These are phyloP conservation scores for Hyalella azteca DNA, from an alignment of 2,888 invertebrate species.

Conservation along the genomic window DNA sequence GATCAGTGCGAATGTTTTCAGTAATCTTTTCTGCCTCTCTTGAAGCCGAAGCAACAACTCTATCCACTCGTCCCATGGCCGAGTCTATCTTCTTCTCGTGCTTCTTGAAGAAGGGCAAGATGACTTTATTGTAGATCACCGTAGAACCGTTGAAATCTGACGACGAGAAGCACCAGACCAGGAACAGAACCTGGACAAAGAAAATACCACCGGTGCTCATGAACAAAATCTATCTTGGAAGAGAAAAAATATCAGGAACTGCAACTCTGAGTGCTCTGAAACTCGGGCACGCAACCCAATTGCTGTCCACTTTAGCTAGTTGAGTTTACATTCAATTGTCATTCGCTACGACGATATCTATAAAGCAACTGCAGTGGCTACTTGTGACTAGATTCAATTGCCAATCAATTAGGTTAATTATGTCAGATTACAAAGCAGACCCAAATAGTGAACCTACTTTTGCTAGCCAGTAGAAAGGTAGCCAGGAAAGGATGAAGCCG, in stretches of 20 bases:
- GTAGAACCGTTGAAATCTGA: not conserved
- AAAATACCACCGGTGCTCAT: no score
- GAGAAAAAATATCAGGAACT: no score
- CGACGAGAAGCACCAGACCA: conserved; percentile 24
- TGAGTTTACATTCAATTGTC: no score
- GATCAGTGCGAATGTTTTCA: not conserved
- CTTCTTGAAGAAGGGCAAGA: conserved; percentile 37
- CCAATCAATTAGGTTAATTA: no score
- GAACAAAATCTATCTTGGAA: no score
- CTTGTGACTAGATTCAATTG: no score
- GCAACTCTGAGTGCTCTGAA: no score
- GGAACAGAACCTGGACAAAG: not conserved
- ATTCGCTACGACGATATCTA: no score
- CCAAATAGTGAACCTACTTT: conserved; percentile 71
- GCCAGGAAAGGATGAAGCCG: conserved; percentile 82
- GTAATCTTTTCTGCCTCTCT: conserved; percentile 4
- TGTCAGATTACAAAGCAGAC: no score
- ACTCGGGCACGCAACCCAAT: no score
- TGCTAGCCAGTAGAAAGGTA: conserved; percentile 91
- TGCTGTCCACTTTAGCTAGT: no score
- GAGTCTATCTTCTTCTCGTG: conserved; percentile 35
- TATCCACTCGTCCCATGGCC: not conserved
- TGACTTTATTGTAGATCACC: conserved; percentile 27
- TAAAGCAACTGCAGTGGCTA: no score
- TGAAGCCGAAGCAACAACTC: not conserved